A percentile compares a stretch with the other conserved stretches of the same genome.
phyloP scores from a whole-genome alignment of 2,113 vertebrate genomes.

The Aptenodytes patagonicus region DNA sequence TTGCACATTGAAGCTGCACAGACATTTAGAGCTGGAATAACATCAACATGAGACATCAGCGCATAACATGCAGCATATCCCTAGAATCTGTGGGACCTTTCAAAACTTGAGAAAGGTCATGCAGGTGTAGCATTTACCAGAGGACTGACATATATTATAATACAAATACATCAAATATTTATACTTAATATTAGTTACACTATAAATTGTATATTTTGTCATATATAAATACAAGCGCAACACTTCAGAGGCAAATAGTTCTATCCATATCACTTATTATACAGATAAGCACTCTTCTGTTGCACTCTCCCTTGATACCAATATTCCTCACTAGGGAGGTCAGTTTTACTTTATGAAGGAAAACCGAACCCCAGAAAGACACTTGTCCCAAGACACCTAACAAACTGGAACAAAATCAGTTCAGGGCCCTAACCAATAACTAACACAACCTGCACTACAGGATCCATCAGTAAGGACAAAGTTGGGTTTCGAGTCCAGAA shows the following conservation, averaged over 20 bases:
- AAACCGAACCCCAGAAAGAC: background rate
- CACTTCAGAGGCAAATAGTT: background rate
- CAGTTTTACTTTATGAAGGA: background rate
- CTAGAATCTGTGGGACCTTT: background rate
- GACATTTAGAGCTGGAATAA: background rate
- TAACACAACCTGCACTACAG: background rate
- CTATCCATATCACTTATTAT: fast-evolving
- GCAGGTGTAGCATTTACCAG: background rate
- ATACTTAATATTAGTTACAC: background rate
- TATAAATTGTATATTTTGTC: background rate
- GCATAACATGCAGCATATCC: fast-evolving
- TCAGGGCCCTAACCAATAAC: background rate
- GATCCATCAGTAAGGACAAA: too few species aligned
- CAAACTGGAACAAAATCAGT: background rate
- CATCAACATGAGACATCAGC: background rate
- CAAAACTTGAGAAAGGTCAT: background rate
- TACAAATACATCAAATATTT: background rate
- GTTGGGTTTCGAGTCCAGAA: background rate
- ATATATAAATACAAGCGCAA: fast-evolving
- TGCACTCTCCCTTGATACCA: background rate
- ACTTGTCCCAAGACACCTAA: background rate
- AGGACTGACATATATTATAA: background rate
- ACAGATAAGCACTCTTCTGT: background rate
- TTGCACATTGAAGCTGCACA: background rate
- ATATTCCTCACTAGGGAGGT: background rate